Base-by-base conservation (phyloP, 1,140 invertebrate species). In the Calliopsis andreniformis region DNA sequence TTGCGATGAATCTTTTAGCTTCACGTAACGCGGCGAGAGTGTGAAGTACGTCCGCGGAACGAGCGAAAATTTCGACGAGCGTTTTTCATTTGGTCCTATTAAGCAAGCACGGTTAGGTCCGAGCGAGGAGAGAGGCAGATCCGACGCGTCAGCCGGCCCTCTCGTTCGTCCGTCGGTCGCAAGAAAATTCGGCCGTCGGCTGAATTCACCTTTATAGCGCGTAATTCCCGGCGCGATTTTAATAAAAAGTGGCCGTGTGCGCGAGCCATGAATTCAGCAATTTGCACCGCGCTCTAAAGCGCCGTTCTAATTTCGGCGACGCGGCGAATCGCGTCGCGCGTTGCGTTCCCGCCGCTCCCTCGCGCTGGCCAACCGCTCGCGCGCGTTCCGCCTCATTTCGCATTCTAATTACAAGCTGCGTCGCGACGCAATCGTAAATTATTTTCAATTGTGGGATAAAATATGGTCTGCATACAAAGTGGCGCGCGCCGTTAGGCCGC, bases 371-470 rank as follows among this genome's bases (percentile, higher is more conserved):
- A n/a, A n/a, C 35, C 35, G 35, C 35, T 39, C 35, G 35, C 32
- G 35, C 32, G 56, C 51, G 51, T 82, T 69, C 49, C 42, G 43
- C 58, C 64, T 83, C 80, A 77, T 76, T 83, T 83, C n/a, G 80
- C 80, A 68, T 75, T 75, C 66, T 83, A 83, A 83, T 83, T 83
- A 73, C 71, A 59, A 61, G 49, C 42, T 42, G 73, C 42, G 59
- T 45, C 42, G 55, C 76, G 42, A 32, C 56, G 42, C 56, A 67
- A 83, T 76, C 79, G 78, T 79, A 79, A 84, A 84, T 84, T 83
- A 84, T 84, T 84, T 84, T 84, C 82, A 84, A 83, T 84, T 72
- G 72, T 59, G 5, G 49, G 62, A 49, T 51, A 63, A 68, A 84
- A 79, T 83, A 80, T 72, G 70, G 61, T 20, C 20, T 45, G 62